These are phyloP conservation scores for Lamellibrachia luymesi DNA, from an alignment of 1,140 invertebrate genomes.

Conservation along the genomic window DNA sequence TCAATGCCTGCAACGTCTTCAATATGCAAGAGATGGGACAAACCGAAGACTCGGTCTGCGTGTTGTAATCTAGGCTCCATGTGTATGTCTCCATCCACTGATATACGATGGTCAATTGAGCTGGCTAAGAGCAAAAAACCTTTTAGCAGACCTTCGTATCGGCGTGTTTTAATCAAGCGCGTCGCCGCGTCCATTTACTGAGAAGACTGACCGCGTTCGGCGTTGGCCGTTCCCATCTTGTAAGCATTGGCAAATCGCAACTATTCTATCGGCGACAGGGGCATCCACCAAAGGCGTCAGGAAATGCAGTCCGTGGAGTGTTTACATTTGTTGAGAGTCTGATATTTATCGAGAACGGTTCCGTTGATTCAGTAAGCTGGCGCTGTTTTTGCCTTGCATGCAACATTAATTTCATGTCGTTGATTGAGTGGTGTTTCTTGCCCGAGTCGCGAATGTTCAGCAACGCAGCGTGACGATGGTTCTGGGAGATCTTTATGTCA, in stretches of 20 bases:
- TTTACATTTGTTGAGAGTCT: neutral
- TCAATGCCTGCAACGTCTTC: neutral
- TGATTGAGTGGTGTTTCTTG: neutral
- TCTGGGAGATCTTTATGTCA: neutral
- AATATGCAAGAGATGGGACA: neutral
- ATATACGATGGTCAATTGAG: neutral
- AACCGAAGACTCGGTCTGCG: neutral
- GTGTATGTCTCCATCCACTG: neutral
- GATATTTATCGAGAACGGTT: neutral
- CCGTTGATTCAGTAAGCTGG: neutral
- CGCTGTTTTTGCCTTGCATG: neutral
- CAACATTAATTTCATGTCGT: neutral
- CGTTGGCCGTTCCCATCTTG: neutral
- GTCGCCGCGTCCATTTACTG: neutral
- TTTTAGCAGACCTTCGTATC: neutral
- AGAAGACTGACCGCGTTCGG: neutral
- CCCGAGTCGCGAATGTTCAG: neutral
- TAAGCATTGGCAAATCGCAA: neutral
- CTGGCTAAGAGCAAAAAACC: neutral
- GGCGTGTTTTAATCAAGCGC: neutral
- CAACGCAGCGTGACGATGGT: too few species aligned
- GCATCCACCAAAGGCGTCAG: neutral
- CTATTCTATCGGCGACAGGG: neutral
- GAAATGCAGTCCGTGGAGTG: neutral
- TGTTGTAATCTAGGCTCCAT: neutral